phyloP scores from a whole-genome alignment of 2,888 invertebrate species.

The Nowickia ferox region DNA sequence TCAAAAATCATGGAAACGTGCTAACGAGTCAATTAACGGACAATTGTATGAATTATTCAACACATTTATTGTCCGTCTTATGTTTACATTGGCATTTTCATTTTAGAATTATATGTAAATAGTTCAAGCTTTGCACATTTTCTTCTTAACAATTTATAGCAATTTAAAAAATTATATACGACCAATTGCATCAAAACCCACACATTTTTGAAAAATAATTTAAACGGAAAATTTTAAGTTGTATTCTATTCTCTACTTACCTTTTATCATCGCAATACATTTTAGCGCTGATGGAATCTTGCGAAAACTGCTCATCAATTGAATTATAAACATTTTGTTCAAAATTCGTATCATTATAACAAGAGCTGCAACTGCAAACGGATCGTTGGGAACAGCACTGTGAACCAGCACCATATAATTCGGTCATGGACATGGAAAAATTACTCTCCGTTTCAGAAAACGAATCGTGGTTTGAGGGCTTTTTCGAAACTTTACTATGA shows the following conservation, averaged over 20 bases:
- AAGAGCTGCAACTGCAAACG: constrained; percentile 86
- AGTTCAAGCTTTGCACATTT: too few relatives aligned
- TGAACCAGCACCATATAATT: constrained; percentile 79
- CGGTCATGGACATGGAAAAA: constrained; percentile 78
- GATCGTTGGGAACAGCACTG: constrained; percentile 85
- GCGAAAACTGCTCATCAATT: constrained; percentile 78
- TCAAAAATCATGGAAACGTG: too few relatives aligned
- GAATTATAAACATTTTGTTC: constrained; percentile 82
- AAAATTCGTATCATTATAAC: constrained; percentile 83
- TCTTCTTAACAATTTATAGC: too few relatives aligned
- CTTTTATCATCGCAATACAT: constrained; percentile 78
- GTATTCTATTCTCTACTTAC: constrained; percentile 75
- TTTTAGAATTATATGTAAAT: too few relatives aligned
- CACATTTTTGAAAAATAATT: too few relatives aligned
- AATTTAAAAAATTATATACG: too few relatives aligned
- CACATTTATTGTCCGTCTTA: too few relatives aligned
- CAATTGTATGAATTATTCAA: too few relatives aligned
- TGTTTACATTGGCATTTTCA: too few relatives aligned
- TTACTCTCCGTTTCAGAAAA: constrained; percentile 75
- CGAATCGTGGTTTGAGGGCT: constrained; percentile 64
- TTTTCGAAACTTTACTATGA: constrained; percentile 74
- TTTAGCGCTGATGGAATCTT: constrained; percentile 77
- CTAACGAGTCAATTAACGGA: too few relatives aligned
- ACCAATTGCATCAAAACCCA: too few relatives aligned
- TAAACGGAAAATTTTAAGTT: too few relatives aligned